phyloP scores from a whole-genome alignment of 2,888 invertebrate genomes.

The Notocelia uddmanniana region DNA sequence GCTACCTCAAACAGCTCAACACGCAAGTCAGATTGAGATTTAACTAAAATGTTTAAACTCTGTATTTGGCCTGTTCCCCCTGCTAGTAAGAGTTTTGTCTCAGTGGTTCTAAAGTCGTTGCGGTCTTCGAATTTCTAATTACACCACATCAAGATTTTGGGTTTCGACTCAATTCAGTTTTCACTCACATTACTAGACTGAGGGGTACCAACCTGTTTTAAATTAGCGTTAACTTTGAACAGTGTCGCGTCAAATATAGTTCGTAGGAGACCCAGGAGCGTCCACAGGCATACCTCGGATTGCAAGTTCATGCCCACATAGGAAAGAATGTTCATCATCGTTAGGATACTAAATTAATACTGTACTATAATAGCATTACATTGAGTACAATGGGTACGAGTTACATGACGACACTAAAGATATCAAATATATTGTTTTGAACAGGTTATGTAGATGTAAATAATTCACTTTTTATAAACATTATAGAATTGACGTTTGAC shows the following conservation, averaged over 20 bases:
- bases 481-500: slow-evolving; percentile 15
- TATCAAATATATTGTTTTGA: not conserved
- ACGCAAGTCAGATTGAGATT: not conserved
- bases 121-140: not conserved
- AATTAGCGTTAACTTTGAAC: slow-evolving; percentile 83
- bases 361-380: slow-evolving; percentile 19
- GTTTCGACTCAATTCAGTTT: not conserved
- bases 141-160: not conserved
- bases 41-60: not conserved
- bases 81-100: not conserved
- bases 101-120: not conserved
- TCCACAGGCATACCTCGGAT: slow-evolving; percentile 82
- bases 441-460: not conserved
- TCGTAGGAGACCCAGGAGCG: slow-evolving; percentile 78
- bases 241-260: slow-evolving; percentile 85
- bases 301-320: slow-evolving; percentile 80
- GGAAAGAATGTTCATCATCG: slow-evolving; percentile 75
- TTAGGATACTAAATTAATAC: slow-evolving; percentile 28
- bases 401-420: not conserved
- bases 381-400: too few relatives aligned
- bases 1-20: too few relatives aligned
- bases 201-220: slow-evolving; percentile 73
- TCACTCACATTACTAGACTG: not conserved
- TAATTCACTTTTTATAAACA: slow-evolving; percentile 16
- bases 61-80: not conserved